phyloP scores from a whole-genome alignment of 1,140 invertebrate species.

The Grapholita molesta region DNA sequence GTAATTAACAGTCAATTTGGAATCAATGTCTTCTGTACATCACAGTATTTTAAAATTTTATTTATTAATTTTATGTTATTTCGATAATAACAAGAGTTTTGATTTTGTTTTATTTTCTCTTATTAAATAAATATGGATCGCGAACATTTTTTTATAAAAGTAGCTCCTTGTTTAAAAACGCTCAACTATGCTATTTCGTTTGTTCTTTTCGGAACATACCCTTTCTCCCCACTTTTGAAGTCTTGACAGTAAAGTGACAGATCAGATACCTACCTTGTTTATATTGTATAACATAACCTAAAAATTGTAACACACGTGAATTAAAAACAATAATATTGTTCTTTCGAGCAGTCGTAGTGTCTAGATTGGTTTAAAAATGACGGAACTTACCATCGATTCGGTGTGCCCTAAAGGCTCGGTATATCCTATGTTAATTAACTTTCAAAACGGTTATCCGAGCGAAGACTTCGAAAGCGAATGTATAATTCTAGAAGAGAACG shows the following conservation, averaged over 20 bases:
- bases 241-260: background rate
- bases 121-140: too few species aligned
- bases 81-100: too few species aligned
- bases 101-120: too few species aligned
- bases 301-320: background rate
- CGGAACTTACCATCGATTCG: conserved; percentile 34
- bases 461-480: conserved; percentile 42
- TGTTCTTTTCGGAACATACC: background rate
- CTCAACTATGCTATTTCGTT: too few species aligned
- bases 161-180: too few species aligned
- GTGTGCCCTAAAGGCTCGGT: conserved; percentile 39
- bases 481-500: conserved; percentile 33
- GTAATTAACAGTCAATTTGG: too few species aligned
- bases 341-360: background rate
- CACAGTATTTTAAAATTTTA: too few species aligned
- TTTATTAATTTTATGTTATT: too few species aligned
- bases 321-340: background rate
- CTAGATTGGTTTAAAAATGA: background rate
- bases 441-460: conserved; percentile 55
- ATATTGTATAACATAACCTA: background rate
- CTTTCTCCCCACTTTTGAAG: background rate
- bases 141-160: too few species aligned
- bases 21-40: too few species aligned
- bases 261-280: background rate
- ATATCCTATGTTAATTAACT: conserved; percentile 50